A percentile compares a stretch with the other conserved stretches of the same genome.
Evolutionary conservation across 1,140 invertebrate genomes (phyloP).

Genomic region (Daktulosphaira vitifoliae): DNA sequence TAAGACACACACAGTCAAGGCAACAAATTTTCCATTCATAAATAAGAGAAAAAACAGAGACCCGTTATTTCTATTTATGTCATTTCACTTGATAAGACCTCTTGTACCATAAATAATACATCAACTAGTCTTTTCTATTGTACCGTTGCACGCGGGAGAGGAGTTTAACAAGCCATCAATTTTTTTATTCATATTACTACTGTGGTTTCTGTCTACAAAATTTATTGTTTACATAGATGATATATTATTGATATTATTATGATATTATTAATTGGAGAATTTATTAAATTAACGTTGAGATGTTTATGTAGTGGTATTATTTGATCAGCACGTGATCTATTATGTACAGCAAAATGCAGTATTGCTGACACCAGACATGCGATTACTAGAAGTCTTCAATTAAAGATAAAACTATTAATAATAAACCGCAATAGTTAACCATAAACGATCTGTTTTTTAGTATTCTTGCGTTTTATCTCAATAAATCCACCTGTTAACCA

Average conservation of each 20-base stretch:
- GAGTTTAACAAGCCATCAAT: neutral
- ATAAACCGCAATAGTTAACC: too few relatives aligned
- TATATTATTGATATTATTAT: neutral
- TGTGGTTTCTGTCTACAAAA: neutral
- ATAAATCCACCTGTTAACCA: too few relatives aligned
- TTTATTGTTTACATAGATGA: neutral
- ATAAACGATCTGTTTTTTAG: too few relatives aligned
- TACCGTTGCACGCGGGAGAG: neutral
- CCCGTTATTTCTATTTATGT: neutral
- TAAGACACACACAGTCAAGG: neutral
- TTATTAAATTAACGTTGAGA: conserved; percentile 1
- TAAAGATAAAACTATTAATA: too few relatives aligned
- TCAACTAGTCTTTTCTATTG: conserved; percentile 6
- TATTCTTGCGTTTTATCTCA: too few relatives aligned
- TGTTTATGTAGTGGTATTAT: conserved; percentile 7
- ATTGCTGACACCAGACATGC: too few relatives aligned
- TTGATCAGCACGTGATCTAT: neutral
- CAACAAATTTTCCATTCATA: neutral
- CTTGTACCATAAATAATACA: conserved; percentile 11
- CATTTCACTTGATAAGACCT: neutral
- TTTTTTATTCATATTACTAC: neutral
- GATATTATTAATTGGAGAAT: neutral
- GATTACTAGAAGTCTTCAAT: too few relatives aligned
- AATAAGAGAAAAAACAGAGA: neutral
- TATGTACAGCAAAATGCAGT: too few relatives aligned